Conservation (phyloP, 2,113 vertebrate species). For the Ailurus styani region DNA sequence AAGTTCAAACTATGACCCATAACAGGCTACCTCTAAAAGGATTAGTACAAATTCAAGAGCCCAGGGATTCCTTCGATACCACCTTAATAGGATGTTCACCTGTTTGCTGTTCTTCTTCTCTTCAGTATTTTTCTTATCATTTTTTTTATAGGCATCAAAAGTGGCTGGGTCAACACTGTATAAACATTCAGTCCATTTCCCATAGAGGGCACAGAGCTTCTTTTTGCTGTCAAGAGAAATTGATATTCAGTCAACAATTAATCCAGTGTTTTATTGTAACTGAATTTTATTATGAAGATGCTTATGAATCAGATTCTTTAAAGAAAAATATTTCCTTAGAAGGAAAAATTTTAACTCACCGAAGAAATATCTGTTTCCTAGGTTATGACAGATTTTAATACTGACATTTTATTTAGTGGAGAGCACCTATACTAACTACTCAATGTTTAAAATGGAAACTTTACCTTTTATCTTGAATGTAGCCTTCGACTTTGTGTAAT, state of each 20-base stretch:
- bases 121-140: constrained; percentile 90
- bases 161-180: constrained; percentile 89
- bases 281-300: background rate
- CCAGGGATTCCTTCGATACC: accelerated
- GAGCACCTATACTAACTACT: background rate
- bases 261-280: background rate
- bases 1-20: background rate
- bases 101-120: constrained; percentile 93
- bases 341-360: background rate
- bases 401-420: background rate
- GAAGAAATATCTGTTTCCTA: background rate
- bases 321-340: background rate
- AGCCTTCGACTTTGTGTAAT: constrained; percentile 98
- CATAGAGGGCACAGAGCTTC: constrained; percentile 94
- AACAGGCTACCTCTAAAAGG: background rate
- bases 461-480: constrained; percentile 98
- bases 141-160: constrained; percentile 93
- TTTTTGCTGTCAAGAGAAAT: constrained; percentile 88
- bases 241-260: background rate
- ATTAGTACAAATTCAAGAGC: accelerated
- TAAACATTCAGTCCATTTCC: constrained; percentile 98
- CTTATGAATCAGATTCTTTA: background rate
- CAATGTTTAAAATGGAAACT: background rate
- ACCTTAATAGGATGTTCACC: constrained; percentile 76
- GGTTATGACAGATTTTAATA: background rate